A percentile compares a stretch with the other conserved stretches of the same genome.
Evolutionary conservation across 2,888 invertebrate species (phyloP).

Genomic region (Aleiodes testaceus): DNA sequence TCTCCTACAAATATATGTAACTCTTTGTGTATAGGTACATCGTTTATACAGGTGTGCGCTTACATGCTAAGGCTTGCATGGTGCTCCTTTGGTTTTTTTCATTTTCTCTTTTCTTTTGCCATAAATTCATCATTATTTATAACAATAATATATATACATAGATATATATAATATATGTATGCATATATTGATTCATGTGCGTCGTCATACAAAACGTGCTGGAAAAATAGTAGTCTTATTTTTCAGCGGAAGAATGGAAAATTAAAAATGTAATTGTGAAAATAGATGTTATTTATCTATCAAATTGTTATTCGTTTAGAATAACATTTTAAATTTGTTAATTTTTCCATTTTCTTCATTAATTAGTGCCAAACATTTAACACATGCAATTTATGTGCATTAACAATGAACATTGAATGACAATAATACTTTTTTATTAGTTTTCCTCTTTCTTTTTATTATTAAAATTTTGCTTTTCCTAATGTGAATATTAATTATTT

Average conservation of each 20-base stretch:
- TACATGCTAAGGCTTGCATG: conserved; percentile 52
- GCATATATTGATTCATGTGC: conserved; percentile 33
- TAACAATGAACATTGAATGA: conserved; percentile 31
- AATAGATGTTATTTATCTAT: neutral
- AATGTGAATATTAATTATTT: neutral
- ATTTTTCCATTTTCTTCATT: neutral
- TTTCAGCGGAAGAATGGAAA: neutral
- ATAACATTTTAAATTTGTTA: neutral
- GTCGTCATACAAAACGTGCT: conserved; percentile 39
- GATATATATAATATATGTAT: conserved; percentile 28
- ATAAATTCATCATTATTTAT: conserved; percentile 15
- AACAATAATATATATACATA: conserved; percentile 19
- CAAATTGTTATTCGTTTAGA: neutral
- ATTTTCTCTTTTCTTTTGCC: neutral
- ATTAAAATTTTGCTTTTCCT: no score
- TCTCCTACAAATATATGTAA: conserved; percentile 28
- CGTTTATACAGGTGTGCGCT: conserved; percentile 49
- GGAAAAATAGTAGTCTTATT: conserved; percentile 28
- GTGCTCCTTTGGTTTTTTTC: conserved; percentile 45
- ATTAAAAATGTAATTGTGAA: neutral
- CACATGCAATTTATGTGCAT: no score
- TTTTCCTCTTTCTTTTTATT: neutral
- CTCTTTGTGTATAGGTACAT: conserved; percentile 23
- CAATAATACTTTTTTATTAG: neutral
- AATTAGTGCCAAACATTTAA: conserved; percentile 15